A percentile compares a stretch with the other conserved stretches of the same genome.
Conservation (phyloP, 2,797 vertebrate genomes). For the Sphaeramia orbicularis region DNA sequence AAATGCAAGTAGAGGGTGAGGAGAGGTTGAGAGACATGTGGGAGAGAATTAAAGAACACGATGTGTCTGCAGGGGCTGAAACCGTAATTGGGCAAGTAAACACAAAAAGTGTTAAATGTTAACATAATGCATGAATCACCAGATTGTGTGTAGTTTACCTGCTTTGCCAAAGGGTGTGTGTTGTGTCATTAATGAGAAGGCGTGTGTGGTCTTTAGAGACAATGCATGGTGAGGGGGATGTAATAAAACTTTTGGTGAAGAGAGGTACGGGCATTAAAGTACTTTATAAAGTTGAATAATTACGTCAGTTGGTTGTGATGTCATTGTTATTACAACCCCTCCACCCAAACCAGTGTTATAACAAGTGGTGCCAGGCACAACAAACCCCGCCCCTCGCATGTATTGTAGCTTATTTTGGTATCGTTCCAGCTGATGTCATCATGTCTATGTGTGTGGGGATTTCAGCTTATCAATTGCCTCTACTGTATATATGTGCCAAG, state of each 20-base stretch:
- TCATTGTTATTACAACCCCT: no score
- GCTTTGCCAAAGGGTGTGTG: conserved; percentile 23
- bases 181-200: conserved; percentile 31
- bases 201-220: background rate
- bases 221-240: conserved; percentile 7
- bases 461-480: no score
- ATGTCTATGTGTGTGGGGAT: no score
- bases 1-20: conserved; percentile 36
- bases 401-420: no score
- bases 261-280: background rate
- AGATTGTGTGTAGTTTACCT: conserved; percentile 39
- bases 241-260: conserved; percentile 5
- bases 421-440: no score
- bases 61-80: conserved; percentile 39
- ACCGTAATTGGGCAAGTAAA: conserved; percentile 53
- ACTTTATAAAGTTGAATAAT: no score
- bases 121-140: conserved; percentile 39
- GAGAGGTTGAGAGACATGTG: conserved; percentile 44
- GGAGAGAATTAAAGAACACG: conserved; percentile 41
- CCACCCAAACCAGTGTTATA: no score
- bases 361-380: no score
- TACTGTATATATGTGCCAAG: no score
- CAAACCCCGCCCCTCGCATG: no score
- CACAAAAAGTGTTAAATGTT: conserved; percentile 31
- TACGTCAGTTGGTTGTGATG: no score